Conservation (phyloP, 2,797 vertebrate genomes). For the Ispidina picta region DNA sequence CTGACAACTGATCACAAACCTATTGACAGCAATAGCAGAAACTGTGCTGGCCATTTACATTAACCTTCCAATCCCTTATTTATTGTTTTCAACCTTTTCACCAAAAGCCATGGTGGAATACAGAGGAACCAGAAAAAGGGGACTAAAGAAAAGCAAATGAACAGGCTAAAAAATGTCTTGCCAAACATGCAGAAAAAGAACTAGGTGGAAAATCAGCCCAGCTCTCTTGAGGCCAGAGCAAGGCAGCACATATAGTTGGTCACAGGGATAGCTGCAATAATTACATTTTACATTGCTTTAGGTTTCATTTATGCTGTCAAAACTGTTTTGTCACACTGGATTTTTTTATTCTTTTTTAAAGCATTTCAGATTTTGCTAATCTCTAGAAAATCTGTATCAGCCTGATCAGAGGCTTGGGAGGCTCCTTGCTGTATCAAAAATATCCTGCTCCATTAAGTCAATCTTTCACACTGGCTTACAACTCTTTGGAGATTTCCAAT, state of each 20-base stretch:
- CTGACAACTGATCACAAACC: neutral
- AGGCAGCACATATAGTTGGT: neutral
- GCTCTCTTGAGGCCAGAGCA: conserved; percentile 13
- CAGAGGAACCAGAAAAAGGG: neutral
- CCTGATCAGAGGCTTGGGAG: conserved; percentile 59
- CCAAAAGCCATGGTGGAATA: neutral
- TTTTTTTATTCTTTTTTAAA: conserved; percentile 60
- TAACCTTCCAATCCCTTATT: neutral
- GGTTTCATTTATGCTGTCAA: conserved; percentile 67
- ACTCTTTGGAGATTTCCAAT: conserved; percentile 67
- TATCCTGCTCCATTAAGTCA: conserved; percentile 67
- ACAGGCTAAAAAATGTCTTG: conserved; percentile 25
- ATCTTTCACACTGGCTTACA: conserved; percentile 65
- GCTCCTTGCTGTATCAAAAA: conserved; percentile 63
- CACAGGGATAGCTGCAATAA: conserved; percentile 45
- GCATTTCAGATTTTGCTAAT: conserved; percentile 70
- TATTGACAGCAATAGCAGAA: neutral
- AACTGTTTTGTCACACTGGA: conserved; percentile 68
- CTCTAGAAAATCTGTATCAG: conserved; percentile 64
- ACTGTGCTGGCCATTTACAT: neutral
- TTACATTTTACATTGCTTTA: conserved; percentile 67
- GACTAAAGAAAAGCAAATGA: conserved; percentile 17
- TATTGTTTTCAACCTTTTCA: neutral
- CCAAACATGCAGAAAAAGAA: conserved; percentile 44
- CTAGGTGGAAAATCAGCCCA: conserved; percentile 23